Base-by-base conservation (phyloP, 2,797 vertebrate genomes). In the Champsocephalus gunnari region DNA sequence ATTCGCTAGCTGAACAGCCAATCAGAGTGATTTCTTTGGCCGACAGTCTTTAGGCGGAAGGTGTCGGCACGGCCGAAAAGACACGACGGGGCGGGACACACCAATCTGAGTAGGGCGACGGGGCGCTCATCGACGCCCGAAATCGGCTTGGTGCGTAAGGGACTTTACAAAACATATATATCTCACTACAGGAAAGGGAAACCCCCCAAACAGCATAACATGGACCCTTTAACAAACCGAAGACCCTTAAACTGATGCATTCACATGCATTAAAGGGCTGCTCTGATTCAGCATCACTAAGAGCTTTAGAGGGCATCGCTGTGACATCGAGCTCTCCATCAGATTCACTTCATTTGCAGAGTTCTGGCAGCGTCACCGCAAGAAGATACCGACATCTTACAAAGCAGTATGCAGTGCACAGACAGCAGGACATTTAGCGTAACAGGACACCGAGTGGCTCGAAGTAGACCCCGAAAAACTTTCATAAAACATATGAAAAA, bases 351-450 rank as follows among this genome's bases (percentile, higher is more conserved):
- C 43, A 55, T 71, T 78, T 65, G 55, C 63, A 59, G 34, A 54
- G 13, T 55, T 75, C 66, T 70, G 69, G 54, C 76, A 58, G 54
- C 54, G n/a, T 71, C 21, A 10, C 43, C n/a, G 17, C 59, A 58
- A 67, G 51, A 62, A 62, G 77, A 81, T 13, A 45, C 54, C 32
- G 41, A 16, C 38, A 8, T 79, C 44, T 64, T 58, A 65, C 43
- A 32, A 45, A 69, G 16, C 57, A 55, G 59, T 5, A 49, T 55
- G 62, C 58, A 71, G 64, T 45, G 79, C 63, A 44, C 60, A 71
- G 62, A 73, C 80, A 82, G 77, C 64, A 82, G 72, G 81, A 59
- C 64, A 57, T 74, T 73, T n/a, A 54, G 47, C 24, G 62, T 72
- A 77, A 73, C 32, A n/a, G 47, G 68, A 87, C 50, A 68, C 44